Percentiles rank a stretch among this genome's conserved stretches.
These are phyloP conservation scores for Channa maculata DNA, from an alignment of 2,113 vertebrate species.

Conservation along the genomic window DNA sequence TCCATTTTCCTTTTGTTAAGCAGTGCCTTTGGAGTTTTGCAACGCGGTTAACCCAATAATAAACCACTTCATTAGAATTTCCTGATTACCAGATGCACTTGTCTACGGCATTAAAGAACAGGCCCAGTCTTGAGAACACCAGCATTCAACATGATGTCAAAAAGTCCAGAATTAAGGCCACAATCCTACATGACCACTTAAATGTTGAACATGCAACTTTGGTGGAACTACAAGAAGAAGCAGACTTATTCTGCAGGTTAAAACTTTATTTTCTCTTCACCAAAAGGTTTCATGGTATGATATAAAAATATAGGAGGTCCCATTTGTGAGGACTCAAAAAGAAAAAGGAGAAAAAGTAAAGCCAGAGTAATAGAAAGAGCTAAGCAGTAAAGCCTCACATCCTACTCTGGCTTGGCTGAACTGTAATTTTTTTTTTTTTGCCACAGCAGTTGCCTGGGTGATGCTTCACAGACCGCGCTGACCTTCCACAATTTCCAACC, in stretches of 20 bases:
- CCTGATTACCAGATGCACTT: constrained; percentile 59
- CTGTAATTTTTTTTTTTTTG: constrained; percentile 57
- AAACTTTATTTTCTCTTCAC: constrained; percentile 69
- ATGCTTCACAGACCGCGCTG: constrained; percentile 77
- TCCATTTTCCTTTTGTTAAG: constrained; percentile 92
- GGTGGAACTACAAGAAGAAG: constrained; percentile 16
- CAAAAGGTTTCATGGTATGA: constrained; percentile 52
- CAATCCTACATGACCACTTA: neutral
- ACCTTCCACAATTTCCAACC: constrained; percentile 81
- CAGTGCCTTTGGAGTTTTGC: constrained; percentile 90
- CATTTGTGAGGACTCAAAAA: constrained; percentile 53
- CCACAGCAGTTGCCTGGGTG: constrained; percentile 73
- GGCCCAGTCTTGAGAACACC: neutral
- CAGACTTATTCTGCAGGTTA: constrained; percentile 23
- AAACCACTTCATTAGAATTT: constrained; percentile 88
- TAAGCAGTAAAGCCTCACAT: constrained; percentile 60
- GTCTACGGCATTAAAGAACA: constrained; percentile 47
- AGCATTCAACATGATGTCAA: neutral
- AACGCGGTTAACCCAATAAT: constrained; percentile 89
- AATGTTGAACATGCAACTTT: constrained; percentile 25
- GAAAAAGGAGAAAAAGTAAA: constrained; percentile 29
- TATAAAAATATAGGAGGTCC: constrained; percentile 49
- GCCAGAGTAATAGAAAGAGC: constrained; percentile 12
- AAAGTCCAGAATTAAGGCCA: neutral
- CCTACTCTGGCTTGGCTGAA: constrained; percentile 72